Conservation (phyloP, 2,797 vertebrate genomes). For the Adelosebastes latens region DNA sequence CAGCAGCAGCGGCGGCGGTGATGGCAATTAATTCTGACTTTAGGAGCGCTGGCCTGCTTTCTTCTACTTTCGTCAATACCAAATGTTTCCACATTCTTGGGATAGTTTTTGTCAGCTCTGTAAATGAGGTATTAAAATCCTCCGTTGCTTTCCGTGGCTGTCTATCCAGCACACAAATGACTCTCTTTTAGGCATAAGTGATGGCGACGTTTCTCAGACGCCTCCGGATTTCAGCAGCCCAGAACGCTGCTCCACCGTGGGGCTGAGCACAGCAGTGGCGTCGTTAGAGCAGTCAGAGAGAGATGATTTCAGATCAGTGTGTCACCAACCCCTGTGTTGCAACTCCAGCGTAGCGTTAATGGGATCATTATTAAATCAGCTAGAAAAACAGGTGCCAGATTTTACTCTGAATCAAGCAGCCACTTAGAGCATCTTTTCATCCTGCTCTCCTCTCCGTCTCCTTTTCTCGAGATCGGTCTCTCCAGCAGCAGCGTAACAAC, state of each 20-base stretch:
- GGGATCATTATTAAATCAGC: slow-evolving; percentile 64
- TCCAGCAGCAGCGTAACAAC: neutral
- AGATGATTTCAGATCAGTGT: slow-evolving; percentile 62
- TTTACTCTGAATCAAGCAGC: slow-evolving; percentile 73
- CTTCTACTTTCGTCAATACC: slow-evolving; percentile 24
- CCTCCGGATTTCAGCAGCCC: slow-evolving; percentile 39
- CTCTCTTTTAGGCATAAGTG: slow-evolving; percentile 58
- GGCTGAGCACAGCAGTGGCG: slow-evolving; percentile 41
- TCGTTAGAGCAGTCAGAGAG: slow-evolving; percentile 61
- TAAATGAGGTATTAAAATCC: slow-evolving; percentile 60
- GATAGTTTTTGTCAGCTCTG: slow-evolving; percentile 53
- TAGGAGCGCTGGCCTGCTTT: slow-evolving; percentile 32
- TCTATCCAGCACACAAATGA: slow-evolving; percentile 43
- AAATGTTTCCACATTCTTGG: slow-evolving; percentile 37
- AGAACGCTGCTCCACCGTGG: slow-evolving; percentile 15
- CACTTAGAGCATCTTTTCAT: slow-evolving; percentile 38
- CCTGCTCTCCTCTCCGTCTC: slow-evolving; percentile 30
- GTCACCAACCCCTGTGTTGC: slow-evolving; percentile 51
- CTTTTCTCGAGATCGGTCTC: neutral
- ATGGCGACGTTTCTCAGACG: slow-evolving; percentile 43
- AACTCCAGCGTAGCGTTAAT: slow-evolving; percentile 32
- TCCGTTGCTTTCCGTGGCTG: slow-evolving; percentile 23
- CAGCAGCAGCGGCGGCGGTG: neutral
- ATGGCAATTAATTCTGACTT: slow-evolving; percentile 54
- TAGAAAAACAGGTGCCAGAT: slow-evolving; percentile 59